These are phyloP conservation scores for Hippocampus zosterae DNA, from an alignment of 2,113 vertebrate genomes.

Conservation along the genomic window DNA sequence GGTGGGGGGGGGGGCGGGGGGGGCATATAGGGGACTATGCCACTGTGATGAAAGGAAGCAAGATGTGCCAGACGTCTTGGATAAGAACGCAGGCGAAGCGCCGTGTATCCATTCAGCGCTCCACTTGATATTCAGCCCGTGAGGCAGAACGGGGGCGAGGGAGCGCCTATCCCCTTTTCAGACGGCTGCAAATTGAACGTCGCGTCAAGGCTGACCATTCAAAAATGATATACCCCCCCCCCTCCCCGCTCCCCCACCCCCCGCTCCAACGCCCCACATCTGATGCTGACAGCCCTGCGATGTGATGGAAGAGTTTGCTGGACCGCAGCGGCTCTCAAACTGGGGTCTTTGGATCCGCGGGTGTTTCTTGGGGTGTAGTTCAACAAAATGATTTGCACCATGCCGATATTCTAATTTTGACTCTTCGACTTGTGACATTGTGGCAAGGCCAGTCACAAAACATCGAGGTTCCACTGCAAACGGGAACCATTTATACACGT, in stretches of 20 bases:
- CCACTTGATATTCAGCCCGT: constrained; percentile 55
- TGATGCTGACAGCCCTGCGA: constrained; percentile 27
- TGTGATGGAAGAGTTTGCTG: constrained; percentile 36
- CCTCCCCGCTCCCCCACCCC: constrained; percentile 25
- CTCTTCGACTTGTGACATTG: no score
- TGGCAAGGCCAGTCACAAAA: no score
- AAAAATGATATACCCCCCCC: constrained; percentile 14
- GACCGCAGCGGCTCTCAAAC: no score
- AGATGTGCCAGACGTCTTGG: constrained; percentile 22
- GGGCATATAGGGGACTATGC: neutral
- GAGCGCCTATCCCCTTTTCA: constrained; percentile 36
- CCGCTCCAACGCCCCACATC: neutral
- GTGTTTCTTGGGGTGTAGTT: neutral
- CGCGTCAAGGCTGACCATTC: constrained; percentile 48
- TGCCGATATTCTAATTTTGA: no score
- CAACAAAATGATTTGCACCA: neutral
- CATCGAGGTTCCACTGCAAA: no score
- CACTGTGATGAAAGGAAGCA: constrained; percentile 17
- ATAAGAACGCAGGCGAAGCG: constrained; percentile 24
- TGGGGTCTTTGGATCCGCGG: neutral
- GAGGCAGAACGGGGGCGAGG: constrained; percentile 28
- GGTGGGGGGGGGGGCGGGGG: neutral
- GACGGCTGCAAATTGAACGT: constrained; percentile 63
- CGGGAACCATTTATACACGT: no score
- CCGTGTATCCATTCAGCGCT: constrained; percentile 10